These are phyloP conservation scores for Meteorus colon DNA, from an alignment of 2,888 invertebrate genomes.

Conservation along the genomic window DNA sequence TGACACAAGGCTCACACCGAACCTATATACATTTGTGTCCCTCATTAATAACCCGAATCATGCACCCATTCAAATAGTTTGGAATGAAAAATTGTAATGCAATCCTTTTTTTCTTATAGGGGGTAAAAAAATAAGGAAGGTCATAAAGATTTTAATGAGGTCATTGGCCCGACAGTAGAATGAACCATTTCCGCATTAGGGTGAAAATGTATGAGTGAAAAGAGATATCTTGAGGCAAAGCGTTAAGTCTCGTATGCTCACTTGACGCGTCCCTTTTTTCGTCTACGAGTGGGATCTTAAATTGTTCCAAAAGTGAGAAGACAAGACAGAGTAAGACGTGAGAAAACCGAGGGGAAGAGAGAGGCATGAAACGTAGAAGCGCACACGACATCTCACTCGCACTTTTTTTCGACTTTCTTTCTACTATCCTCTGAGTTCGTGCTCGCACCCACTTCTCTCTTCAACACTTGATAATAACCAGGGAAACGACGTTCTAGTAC, in stretches of 20 bases:
- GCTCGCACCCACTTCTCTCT: neutral
- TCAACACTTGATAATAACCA: constrained; percentile 8
- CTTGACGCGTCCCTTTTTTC: constrained; percentile 19
- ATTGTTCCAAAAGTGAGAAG: constrained; percentile 4
- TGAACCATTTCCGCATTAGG: constrained; percentile 7
- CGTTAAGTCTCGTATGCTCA: constrained; percentile 22
- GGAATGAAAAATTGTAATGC: neutral
- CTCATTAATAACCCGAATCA: neutral
- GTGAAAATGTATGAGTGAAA: constrained; percentile 23
- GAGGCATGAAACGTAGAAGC: neutral
- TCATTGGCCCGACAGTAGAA: constrained; percentile 20
- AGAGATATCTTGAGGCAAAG: constrained; percentile 30
- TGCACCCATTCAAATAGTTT: neutral
- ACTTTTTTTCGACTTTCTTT: neutral
- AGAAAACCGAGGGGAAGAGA: neutral
- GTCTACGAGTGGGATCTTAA: constrained; percentile 30
- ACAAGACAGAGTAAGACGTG: neutral
- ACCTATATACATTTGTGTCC: neutral
- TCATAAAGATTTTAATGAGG: constrained; percentile 1
- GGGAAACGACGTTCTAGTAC: neutral
- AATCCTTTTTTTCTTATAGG: neutral
- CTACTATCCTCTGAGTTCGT: neutral
- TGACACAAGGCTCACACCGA: neutral
- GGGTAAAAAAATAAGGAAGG: neutral
- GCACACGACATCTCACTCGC: neutral